These are phyloP conservation scores for Dendroctonus ponderosae DNA, from an alignment of 1,140 invertebrate genomes.

Conservation along the genomic window DNA sequence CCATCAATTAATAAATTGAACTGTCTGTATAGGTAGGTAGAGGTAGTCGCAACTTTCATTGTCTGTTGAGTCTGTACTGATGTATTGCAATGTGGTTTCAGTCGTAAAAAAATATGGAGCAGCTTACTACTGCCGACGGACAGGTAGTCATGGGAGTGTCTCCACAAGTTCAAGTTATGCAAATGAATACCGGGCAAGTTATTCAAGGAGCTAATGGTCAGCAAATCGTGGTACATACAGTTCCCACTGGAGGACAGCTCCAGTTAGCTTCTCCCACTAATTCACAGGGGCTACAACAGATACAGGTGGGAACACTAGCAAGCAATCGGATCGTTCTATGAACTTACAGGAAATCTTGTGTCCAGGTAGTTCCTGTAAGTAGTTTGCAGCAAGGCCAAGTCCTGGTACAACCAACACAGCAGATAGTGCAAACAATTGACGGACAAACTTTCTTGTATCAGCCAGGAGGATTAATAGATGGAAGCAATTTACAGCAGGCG, in stretches of 20 bases:
- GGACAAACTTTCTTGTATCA: conserved; percentile 93
- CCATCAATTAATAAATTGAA: too few relatives aligned
- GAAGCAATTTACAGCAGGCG: conserved; percentile 57
- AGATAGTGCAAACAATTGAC: conserved; percentile 87
- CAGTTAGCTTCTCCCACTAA: conserved; percentile 60
- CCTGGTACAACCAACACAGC: conserved; percentile 61
- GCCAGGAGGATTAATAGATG: conserved; percentile 64
- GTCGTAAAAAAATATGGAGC: conserved; percentile 42
- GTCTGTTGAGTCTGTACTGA: too few relatives aligned
- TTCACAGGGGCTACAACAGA: conserved; percentile 57
- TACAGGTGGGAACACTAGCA: conserved; percentile 49
- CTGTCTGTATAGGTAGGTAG: too few relatives aligned
- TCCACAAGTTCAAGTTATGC: conserved; percentile 51
- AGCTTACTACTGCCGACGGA: conserved; percentile 47
- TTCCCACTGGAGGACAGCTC: conserved; percentile 52
- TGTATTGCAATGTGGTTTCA: too few relatives aligned
- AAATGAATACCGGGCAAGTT: conserved; percentile 50
- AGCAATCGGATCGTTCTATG: too few relatives aligned
- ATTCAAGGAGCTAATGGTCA: conserved; percentile 52
- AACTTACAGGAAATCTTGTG: conserved; percentile 22
- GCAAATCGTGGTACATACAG: conserved; percentile 52
- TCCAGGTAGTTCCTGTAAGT: conserved; percentile 59
- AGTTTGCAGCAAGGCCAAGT: conserved; percentile 60
- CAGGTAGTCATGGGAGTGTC: conserved; percentile 49
- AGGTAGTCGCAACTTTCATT: too few relatives aligned